phyloP scores from a whole-genome alignment of 2,797 vertebrate genomes.

The Calcarius lapponicus region DNA sequence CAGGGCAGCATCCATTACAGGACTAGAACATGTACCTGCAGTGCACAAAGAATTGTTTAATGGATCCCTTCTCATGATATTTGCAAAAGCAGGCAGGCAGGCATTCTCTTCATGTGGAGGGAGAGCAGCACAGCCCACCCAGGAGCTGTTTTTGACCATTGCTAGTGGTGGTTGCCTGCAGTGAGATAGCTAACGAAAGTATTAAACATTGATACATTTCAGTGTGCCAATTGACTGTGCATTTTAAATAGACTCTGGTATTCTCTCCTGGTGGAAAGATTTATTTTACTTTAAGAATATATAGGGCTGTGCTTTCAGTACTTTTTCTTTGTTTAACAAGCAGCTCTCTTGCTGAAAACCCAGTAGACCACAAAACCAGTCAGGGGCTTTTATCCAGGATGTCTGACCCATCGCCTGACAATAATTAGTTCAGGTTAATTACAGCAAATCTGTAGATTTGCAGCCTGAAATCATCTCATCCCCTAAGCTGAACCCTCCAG shows the following conservation, averaged over 20 bases:
- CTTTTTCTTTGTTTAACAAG: conserved; percentile 52
- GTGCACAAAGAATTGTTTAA: neutral
- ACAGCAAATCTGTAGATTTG: conserved; percentile 91
- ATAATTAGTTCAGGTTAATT: conserved; percentile 99
- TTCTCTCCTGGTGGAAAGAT: neutral
- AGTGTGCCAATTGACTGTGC: conserved; percentile 1
- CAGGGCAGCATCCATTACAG: neutral
- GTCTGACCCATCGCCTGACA: conserved; percentile 77
- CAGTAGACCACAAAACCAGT: conserved; percentile 59
- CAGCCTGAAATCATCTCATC: conserved; percentile 78
- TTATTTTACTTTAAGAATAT: conserved; percentile 48
- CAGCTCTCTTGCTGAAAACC: conserved; percentile 56
- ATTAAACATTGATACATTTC: conserved; percentile 29
- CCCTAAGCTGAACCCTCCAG: conserved; percentile 75
- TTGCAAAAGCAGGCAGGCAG: neutral
- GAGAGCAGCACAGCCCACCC: neutral
- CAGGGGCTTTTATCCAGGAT: conserved; percentile 67
- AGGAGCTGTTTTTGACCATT: neutral
- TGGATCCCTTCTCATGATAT: neutral
- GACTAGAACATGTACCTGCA: neutral
- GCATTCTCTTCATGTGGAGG: neutral
- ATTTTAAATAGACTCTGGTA: conserved; percentile 30
- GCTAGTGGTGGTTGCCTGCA: neutral
- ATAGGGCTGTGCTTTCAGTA: conserved; percentile 18
- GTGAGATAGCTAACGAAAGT: neutral